Conservation (phyloP, 1,140 invertebrate species). For the Cherax quadricarinatus region DNA sequence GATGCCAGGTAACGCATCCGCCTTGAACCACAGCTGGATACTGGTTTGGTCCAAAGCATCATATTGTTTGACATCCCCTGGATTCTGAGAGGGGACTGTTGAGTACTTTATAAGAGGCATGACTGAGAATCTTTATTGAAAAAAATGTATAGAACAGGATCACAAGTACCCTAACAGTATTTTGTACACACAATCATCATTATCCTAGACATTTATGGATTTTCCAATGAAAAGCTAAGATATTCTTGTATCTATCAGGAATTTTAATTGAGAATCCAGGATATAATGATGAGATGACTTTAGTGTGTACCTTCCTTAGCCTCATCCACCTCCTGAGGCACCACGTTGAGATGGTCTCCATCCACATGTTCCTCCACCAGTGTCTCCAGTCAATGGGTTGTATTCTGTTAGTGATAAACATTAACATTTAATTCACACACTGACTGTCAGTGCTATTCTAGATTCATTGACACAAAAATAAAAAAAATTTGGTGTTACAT, state of each 20-base stretch:
- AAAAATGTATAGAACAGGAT: background rate
- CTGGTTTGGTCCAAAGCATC: slow-evolving; percentile 27
- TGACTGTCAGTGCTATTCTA: too few species aligned
- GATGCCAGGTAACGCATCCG: background rate
- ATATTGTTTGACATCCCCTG: background rate
- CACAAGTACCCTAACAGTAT: background rate
- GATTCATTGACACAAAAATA: too few species aligned
- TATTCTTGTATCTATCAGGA: too few species aligned
- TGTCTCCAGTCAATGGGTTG: slow-evolving; percentile 19
- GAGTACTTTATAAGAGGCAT: background rate
- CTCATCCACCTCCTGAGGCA: slow-evolving; percentile 27
- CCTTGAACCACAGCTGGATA: slow-evolving; percentile 14
- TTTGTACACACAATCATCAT: slow-evolving; percentile 13
- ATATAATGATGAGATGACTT: background rate
- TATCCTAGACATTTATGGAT: background rate
- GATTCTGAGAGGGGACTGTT: background rate
- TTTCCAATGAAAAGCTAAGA: too few species aligned
- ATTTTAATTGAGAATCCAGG: background rate
- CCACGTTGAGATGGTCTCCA: background rate
- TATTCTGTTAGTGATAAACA: background rate
- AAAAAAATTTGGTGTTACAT: too few species aligned
- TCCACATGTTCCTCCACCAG: background rate
- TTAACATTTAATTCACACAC: background rate
- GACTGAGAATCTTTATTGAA: background rate
- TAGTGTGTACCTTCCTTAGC: slow-evolving; percentile 16